phyloP scores from a whole-genome alignment of 2,113 vertebrate genomes.

The Lepus timidus region DNA sequence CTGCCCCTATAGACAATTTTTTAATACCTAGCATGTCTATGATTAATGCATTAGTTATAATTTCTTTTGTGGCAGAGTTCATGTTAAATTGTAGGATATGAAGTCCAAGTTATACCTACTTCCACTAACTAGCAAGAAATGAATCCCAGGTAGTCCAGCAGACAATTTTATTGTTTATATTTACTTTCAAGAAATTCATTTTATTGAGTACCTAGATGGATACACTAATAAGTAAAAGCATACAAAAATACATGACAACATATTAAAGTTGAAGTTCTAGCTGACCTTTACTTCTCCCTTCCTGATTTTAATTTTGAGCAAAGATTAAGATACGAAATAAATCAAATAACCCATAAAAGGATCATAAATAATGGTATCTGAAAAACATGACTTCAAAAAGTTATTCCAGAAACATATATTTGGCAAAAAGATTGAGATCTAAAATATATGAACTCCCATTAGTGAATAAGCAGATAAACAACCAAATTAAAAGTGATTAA shows the following conservation, averaged over 20 bases:
- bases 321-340: neutral
- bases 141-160: neutral
- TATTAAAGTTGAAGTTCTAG: neutral
- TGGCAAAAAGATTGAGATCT: neutral
- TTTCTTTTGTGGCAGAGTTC: neutral
- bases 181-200: neutral
- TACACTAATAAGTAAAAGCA: neutral
- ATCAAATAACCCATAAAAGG: neutral
- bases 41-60: neutral
- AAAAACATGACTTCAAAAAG: slow-evolving; percentile 13
- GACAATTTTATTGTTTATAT: neutral
- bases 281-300: neutral
- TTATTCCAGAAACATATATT: neutral
- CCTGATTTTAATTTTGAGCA: neutral
- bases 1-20: neutral
- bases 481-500: neutral
- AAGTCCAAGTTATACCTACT: neutral
- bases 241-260: neutral
- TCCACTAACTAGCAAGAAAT: neutral
- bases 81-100: neutral
- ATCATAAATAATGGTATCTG: neutral
- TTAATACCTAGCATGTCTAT: neutral
- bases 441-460: neutral
- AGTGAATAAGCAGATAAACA: neutral
- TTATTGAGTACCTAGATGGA: neutral